These are phyloP conservation scores for Xestoiulus laeticollis DNA, from an alignment of 2,888 invertebrate genomes.

Conservation along the genomic window DNA sequence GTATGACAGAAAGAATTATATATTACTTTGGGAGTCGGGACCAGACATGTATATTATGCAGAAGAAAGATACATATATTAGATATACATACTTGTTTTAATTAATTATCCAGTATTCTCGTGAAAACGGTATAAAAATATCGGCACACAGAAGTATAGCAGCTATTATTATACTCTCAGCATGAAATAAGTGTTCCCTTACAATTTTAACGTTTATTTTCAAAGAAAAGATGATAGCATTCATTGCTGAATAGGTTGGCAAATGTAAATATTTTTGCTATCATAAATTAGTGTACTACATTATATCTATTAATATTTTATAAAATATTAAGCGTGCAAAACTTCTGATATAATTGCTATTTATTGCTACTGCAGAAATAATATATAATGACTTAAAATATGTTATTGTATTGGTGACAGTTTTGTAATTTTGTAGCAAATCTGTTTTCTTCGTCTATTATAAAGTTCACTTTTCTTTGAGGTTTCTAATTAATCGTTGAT, in stretches of 20 bases:
- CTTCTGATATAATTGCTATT: neutral
- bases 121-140: neutral
- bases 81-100: neutral
- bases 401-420: neutral
- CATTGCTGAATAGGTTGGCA: neutral
- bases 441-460: neutral
- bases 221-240: neutral
- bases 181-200: neutral
- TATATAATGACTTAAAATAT: neutral
- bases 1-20: neutral
- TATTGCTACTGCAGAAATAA: neutral
- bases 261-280: neutral
- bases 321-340: neutral
- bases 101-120: neutral
- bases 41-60: neutral
- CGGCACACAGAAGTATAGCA: neutral
- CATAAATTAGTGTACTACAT: neutral
- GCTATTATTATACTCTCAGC: neutral
- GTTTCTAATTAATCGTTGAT: neutral
- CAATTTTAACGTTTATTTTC: neutral
- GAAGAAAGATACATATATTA: neutral
- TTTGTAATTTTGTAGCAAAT: slow-evolving; percentile 12
- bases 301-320: neutral
- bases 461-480: neutral
- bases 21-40: slow-evolving; percentile 31